A percentile compares a stretch with the other conserved stretches of the same genome.
Evolutionary conservation across 2,797 vertebrate species (phyloP).

Genomic region (Phoebastria nigripes): DNA sequence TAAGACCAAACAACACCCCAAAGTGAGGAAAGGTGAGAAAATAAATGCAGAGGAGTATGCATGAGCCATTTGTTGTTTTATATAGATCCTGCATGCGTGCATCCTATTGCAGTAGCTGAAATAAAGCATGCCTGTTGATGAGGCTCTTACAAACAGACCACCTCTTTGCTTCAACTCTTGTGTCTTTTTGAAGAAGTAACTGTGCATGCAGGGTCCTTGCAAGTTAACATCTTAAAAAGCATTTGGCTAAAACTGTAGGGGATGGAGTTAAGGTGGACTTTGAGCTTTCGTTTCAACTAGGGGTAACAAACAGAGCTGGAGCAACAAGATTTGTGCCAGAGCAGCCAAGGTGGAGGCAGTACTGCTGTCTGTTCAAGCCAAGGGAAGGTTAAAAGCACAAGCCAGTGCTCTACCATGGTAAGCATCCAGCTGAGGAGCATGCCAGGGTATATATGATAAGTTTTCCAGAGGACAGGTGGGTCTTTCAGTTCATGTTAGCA

Average conservation of each 20-base stretch:
- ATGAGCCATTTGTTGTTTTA: neutral
- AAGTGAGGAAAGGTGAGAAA: neutral
- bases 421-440: neutral
- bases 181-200: neutral
- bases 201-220: neutral
- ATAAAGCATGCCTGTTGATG: neutral
- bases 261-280: neutral
- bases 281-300: neutral
- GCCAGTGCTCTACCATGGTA: neutral
- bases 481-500: neutral
- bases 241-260: neutral
- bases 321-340: neutral
- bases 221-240: neutral
- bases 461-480: neutral
- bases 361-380: neutral
- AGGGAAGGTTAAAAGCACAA: neutral
- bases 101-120: neutral
- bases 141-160: neutral
- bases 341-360: neutral
- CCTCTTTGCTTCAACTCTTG: neutral
- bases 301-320: neutral
- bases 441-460: neutral
- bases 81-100: accelerated
- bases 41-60: neutral
- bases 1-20: neutral